These are phyloP conservation scores for Cerastoderma edule DNA, from an alignment of 2,888 invertebrate genomes.

Conservation along the genomic window DNA sequence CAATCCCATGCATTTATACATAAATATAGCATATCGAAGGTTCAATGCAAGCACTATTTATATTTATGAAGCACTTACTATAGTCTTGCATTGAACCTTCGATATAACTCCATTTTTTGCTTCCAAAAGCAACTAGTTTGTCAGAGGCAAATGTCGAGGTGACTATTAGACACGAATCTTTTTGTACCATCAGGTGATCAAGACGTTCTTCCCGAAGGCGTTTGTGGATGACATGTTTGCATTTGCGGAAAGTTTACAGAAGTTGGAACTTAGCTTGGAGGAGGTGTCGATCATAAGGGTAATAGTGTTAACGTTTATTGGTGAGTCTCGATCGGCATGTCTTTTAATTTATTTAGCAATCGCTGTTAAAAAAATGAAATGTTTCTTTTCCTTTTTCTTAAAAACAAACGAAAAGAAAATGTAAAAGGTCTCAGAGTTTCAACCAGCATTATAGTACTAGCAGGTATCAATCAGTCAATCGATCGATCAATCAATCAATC, in stretches of 20 bases:
- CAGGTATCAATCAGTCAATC: too few species aligned
- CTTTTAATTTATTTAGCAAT: not conserved
- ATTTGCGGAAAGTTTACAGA: not conserved
- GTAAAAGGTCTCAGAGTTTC: not conserved
- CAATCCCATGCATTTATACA: not conserved
- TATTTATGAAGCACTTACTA: not conserved
- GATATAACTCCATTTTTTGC: not conserved
- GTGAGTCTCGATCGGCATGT: not conserved
- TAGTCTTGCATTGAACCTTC: not conserved
- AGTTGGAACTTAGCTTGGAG: not conserved
- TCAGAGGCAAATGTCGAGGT: not conserved
- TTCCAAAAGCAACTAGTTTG: not conserved
- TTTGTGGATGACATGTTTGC: not conserved
- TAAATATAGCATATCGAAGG: not conserved
- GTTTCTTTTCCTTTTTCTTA: not conserved
- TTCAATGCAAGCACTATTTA: not conserved
- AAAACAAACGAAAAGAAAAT: not conserved
- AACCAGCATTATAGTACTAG: too few species aligned
- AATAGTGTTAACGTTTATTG: not conserved
- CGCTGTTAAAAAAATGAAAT: not conserved
- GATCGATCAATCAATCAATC: too few species aligned
- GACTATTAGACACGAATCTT: not conserved
- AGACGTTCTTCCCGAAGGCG: constrained; percentile 17
- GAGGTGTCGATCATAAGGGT: not conserved
- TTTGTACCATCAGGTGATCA: constrained; percentile 13